phyloP scores from a whole-genome alignment of 2,888 invertebrate genomes.

The Coelinius sp. region DNA sequence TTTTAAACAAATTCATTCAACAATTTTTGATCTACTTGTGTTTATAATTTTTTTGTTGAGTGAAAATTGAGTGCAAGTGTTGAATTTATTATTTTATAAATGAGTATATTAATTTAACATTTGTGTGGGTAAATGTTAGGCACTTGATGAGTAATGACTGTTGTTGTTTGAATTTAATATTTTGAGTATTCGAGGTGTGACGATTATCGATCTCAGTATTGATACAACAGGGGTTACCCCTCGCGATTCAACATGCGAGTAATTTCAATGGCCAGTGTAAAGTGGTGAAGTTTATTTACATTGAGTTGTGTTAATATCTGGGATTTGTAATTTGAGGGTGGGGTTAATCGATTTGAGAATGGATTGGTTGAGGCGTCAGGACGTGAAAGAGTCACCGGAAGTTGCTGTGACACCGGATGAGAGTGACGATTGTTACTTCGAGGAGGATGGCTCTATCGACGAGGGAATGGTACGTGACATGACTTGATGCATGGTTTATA shows the following conservation, averaged over 20 bases:
- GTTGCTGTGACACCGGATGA: constrained; percentile 60
- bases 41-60: not conserved
- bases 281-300: not conserved
- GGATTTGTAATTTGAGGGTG: not conserved
- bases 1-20: too few relatives aligned
- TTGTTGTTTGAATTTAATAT: too few relatives aligned
- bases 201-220: not conserved
- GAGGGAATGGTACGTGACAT: constrained; percentile 67
- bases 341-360: constrained; percentile 47
- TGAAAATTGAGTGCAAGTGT: not conserved
- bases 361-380: constrained; percentile 64
- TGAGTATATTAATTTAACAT: not conserved
- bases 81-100: too few relatives aligned
- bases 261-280: not conserved
- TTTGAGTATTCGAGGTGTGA: not conserved
- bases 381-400: constrained; percentile 58
- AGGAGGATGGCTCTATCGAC: constrained; percentile 65
- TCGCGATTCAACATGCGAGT: not conserved
- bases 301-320: not conserved
- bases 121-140: not conserved
- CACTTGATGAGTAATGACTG: too few relatives aligned
- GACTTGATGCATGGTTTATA: constrained; percentile 19
- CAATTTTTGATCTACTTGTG: too few relatives aligned
- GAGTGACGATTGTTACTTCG: constrained; percentile 64
- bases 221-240: not conserved